Percentiles rank a stretch among this genome's conserved stretches.
Conservation (phyloP, 1,140 invertebrate genomes). For the Nasonia vitripennis region DNA sequence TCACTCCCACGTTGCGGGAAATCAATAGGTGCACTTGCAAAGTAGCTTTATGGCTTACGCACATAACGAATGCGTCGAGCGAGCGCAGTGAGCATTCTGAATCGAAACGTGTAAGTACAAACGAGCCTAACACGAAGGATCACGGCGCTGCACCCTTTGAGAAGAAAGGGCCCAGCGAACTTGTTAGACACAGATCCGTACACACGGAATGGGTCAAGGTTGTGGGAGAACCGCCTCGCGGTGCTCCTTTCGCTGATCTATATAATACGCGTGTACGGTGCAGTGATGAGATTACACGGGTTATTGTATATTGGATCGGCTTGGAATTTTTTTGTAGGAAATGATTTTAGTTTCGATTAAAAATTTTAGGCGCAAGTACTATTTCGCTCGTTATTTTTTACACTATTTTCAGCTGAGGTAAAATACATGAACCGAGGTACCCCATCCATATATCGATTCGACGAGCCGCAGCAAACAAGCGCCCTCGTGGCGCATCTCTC, state of each 20-base stretch:
- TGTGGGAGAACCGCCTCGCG: conserved; percentile 36
- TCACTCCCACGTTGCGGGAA: too few relatives aligned
- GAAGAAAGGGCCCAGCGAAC: background rate
- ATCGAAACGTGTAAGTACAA: background rate
- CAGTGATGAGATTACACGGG: too few relatives aligned
- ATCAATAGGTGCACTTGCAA: background rate
- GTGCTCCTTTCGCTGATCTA: too few relatives aligned
- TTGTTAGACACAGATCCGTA: background rate
- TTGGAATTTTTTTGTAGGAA: too few relatives aligned
- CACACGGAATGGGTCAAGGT: conserved; percentile 54
- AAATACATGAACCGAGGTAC: background rate
- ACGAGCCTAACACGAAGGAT: background rate
- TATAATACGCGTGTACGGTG: too few relatives aligned
- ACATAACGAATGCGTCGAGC: background rate
- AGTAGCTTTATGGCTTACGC: background rate
- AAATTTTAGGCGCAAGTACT: too few relatives aligned
- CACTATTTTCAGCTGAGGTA: too few relatives aligned
- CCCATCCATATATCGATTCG: background rate
- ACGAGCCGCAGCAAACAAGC: background rate
- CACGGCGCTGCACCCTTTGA: background rate
- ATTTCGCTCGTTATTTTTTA: too few relatives aligned
- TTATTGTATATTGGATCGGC: too few relatives aligned
- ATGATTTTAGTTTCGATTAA: too few relatives aligned
- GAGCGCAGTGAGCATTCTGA: background rate
- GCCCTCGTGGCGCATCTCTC: too few relatives aligned